Evolutionary conservation across 2,888 invertebrate species (phyloP).

Genomic region (Branchellion lobata): DNA sequence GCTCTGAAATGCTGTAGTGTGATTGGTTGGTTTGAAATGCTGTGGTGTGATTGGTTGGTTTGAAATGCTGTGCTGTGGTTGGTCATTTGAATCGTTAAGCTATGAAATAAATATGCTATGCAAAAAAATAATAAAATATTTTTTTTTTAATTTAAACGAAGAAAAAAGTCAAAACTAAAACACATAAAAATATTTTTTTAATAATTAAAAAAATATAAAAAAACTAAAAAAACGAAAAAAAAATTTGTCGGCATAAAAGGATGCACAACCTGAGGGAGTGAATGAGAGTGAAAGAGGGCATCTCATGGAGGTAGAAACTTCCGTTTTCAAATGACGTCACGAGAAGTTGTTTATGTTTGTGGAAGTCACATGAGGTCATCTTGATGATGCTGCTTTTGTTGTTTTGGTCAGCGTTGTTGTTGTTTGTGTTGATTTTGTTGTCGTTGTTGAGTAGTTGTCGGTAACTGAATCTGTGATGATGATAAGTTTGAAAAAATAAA

Average conservation of each 20-base stretch:
- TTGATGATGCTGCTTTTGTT: not conserved
- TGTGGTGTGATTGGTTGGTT: not conserved
- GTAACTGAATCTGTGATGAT: constrained; percentile 13
- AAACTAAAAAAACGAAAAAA: too few species aligned
- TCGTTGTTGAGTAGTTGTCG: constrained; percentile 25
- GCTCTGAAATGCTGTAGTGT: constrained; percentile 77
- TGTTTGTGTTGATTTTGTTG: not conserved
- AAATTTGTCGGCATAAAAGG: too few species aligned
- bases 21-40: not conserved
- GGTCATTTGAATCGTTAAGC: not conserved
- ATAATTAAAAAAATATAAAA: too few species aligned
- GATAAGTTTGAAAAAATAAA: not conserved
- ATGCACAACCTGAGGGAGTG: constrained; percentile 75
- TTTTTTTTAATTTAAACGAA: too few species aligned
- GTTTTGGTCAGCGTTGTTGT: constrained; percentile 31
- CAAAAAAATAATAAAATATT: too few species aligned
- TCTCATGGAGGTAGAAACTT: constrained; percentile 86
- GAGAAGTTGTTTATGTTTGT: constrained; percentile 75
- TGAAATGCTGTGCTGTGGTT: not conserved
- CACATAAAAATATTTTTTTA: too few species aligned
- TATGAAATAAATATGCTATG: too few species aligned
- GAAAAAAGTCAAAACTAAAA: too few species aligned
- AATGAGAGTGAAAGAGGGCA: constrained; percentile 88
- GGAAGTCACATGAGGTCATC: constrained; percentile 80
- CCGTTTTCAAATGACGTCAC: constrained; percentile 89